Percentiles rank a stretch among this genome's conserved stretches.
phyloP scores from a whole-genome alignment of 2,113 vertebrate genomes.

The Sialia sialis region DNA sequence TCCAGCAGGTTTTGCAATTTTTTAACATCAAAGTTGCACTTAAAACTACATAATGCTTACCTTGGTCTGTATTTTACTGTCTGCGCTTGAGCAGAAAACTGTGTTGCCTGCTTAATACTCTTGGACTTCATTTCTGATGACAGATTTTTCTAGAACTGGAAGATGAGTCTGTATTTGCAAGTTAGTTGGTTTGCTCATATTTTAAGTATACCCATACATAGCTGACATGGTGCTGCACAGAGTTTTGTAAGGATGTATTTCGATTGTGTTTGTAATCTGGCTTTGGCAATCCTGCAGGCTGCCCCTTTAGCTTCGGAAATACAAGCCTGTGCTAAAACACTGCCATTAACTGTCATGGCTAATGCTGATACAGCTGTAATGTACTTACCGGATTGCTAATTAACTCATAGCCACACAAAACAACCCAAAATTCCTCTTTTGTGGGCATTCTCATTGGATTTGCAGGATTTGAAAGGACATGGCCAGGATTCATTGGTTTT shows the following conservation, averaged over 20 bases:
- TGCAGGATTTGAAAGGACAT: not conserved
- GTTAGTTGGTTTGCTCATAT: not conserved
- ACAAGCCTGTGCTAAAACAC: not conserved
- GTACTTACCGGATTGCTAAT: not conserved
- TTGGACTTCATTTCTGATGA: not conserved
- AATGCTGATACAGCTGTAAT: not conserved
- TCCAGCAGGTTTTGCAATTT: not conserved
- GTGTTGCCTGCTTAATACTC: not conserved
- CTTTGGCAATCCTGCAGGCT: not conserved
- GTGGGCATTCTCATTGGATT: not conserved
- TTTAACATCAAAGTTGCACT: not conserved
- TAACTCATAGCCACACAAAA: not conserved
- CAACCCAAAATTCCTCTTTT: not conserved
- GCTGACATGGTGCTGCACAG: not conserved
- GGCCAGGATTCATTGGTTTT: not conserved
- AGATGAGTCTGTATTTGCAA: not conserved
- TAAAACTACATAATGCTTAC: rapidly evolving
- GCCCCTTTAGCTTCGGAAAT: not conserved
- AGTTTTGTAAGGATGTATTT: not conserved
- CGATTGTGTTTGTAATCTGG: not conserved
- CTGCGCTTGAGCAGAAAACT: not conserved
- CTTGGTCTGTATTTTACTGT: not conserved
- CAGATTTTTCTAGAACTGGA: not conserved
- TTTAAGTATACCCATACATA: not conserved
- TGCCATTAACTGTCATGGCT: not conserved